A percentile compares a stretch with the other conserved stretches of the same genome.
These are phyloP conservation scores for Drosophila pachea DNA, from an alignment of 1,140 invertebrate species.

Conservation along the genomic window DNA sequence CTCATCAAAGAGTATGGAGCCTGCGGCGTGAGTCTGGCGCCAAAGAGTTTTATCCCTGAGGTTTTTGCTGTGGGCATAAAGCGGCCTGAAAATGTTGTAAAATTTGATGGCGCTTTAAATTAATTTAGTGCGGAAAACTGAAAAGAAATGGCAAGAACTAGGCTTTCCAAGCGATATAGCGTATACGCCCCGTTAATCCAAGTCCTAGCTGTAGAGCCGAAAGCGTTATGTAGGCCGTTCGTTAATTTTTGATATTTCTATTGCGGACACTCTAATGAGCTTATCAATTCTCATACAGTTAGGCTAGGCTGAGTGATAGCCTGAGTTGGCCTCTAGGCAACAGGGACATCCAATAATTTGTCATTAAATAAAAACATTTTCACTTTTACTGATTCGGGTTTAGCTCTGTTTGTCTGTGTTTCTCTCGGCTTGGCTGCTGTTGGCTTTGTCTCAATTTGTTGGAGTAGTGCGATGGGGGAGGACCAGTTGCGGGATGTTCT, in stretches of 20 bases:
- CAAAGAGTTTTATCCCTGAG: slow-evolving; percentile 2
- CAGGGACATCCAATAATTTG: slow-evolving; percentile 40
- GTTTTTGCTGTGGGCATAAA: slow-evolving; percentile 5
- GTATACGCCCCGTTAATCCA: too few relatives aligned
- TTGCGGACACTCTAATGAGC: background rate
- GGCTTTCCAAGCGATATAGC: too few relatives aligned
- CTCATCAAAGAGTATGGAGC: too few relatives aligned
- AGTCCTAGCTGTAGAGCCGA: too few relatives aligned
- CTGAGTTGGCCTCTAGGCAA: slow-evolving; percentile 25
- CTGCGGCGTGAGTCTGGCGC: too few relatives aligned
- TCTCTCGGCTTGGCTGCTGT: background rate
- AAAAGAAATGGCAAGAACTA: too few relatives aligned
- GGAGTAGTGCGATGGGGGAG: slow-evolving; percentile 53
- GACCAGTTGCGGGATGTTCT: background rate
- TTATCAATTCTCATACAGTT: slow-evolving; percentile 31
- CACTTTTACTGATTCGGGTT: background rate
- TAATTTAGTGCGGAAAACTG: slow-evolving; percentile 25
- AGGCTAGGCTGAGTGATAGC: slow-evolving; percentile 2
- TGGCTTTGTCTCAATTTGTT: slow-evolving; percentile 31
- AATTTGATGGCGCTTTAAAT: slow-evolving; percentile 25
- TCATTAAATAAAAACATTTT: slow-evolving; percentile 38
- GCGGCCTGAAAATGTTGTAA: slow-evolving; percentile 2
- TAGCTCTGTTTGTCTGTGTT: too few relatives aligned
- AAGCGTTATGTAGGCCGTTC: too few relatives aligned
- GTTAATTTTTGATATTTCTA: too few relatives aligned